These are phyloP conservation scores for Sturnira hondurensis DNA, from an alignment of 2,113 vertebrate genomes.

Conservation along the genomic window DNA sequence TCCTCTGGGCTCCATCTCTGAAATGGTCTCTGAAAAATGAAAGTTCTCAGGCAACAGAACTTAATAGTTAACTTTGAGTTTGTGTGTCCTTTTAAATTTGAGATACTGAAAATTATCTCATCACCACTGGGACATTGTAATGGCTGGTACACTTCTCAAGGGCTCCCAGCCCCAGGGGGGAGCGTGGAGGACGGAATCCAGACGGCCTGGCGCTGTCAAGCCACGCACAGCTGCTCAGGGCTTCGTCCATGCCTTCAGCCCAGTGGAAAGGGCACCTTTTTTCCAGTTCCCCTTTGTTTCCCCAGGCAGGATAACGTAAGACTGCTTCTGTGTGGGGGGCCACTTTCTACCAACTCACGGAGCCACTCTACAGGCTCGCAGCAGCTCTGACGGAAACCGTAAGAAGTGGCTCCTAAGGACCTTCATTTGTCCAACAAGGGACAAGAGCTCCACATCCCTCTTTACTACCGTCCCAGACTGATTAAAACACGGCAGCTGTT, in stretches of 20 bases:
- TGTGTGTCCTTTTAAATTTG: not conserved
- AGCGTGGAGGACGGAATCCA: not conserved
- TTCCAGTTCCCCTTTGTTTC: not conserved
- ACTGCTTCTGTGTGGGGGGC: not conserved
- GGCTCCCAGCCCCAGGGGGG: not conserved
- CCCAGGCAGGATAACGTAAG: not conserved
- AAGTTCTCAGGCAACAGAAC: not conserved
- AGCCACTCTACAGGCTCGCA: not conserved
- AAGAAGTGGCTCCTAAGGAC: not conserved
- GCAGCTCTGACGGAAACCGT: not conserved
- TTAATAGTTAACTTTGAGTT: not conserved
- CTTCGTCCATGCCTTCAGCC: not conserved
- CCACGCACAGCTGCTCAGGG: not conserved
- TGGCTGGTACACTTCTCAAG: not conserved
- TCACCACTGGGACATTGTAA: not conserved
- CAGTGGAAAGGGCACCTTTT: not conserved
- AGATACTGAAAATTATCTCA: not conserved
- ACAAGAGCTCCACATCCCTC: not conserved
- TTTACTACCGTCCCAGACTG: not conserved
- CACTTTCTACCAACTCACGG: not conserved
- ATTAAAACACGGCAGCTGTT: not conserved
- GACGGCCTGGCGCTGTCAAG: not conserved
- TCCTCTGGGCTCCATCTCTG: not conserved
- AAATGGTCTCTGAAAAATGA: not conserved
- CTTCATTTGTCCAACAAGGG: not conserved